Percentiles rank a stretch among this genome's conserved stretches.
phyloP scores from a whole-genome alignment of 2,888 invertebrate species.

The Scaeva pyrastri region DNA sequence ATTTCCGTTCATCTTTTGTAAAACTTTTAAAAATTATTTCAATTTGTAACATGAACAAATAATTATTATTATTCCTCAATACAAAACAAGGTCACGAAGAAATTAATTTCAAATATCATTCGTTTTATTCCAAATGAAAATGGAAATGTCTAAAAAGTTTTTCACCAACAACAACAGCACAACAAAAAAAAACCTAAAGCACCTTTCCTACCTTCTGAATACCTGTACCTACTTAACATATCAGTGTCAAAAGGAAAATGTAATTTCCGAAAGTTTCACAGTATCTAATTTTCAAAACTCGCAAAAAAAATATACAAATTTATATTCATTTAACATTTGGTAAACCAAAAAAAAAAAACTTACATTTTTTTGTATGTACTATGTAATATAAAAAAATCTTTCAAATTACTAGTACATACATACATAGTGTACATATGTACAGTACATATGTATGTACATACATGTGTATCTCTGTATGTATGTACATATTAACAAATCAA shows the following conservation, averaged over 20 bases:
- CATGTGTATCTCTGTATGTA: too few relatives aligned
- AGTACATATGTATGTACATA: too few relatives aligned
- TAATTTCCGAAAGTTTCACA: conserved; percentile 25
- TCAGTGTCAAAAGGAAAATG: conserved; percentile 34
- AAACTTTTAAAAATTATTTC: too few relatives aligned
- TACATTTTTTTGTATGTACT: neutral
- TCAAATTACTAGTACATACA: neutral
- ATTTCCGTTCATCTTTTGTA: too few relatives aligned
- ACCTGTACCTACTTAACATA: conserved; percentile 22
- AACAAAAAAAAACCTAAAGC: neutral
- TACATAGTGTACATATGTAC: too few relatives aligned
- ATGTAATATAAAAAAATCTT: too few relatives aligned
- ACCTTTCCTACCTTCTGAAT: neutral
- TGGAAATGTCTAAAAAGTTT: conserved; percentile 10
- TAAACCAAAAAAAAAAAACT: neutral
- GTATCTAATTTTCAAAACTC: neutral
- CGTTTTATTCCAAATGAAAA: neutral
- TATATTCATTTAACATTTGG: neutral
- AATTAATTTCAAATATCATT: neutral
- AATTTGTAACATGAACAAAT: too few relatives aligned
- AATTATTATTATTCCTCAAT: too few relatives aligned
- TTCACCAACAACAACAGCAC: too few relatives aligned
- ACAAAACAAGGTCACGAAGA: too few relatives aligned
- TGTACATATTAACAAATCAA: conserved; percentile 13
- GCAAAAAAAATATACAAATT: conserved; percentile 2